phyloP scores from a whole-genome alignment of 2,113 vertebrate genomes.

The Ranitomeya imitator region DNA sequence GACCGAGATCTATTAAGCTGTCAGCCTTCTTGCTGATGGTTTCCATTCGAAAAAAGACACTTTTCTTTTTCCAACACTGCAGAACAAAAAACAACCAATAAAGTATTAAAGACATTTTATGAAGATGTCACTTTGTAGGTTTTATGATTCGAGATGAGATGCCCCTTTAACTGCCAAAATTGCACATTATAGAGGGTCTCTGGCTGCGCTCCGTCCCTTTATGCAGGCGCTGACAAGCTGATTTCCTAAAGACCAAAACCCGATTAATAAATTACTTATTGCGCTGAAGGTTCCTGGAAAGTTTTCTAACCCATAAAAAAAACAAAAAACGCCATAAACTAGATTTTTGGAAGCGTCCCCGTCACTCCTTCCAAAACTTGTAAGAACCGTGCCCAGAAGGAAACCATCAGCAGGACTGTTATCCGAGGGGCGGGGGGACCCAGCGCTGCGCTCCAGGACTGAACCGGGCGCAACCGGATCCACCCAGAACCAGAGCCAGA shows the following conservation, averaged over 20 bases:
- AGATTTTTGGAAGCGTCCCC: not conserved
- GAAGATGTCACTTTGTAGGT: not conserved
- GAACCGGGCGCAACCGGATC: not conserved
- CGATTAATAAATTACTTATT: constrained; percentile 45
- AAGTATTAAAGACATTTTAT: not conserved
- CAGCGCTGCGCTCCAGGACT: not conserved
- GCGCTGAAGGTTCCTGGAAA: constrained; percentile 21
- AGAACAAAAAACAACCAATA: not conserved
- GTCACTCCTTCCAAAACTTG: not conserved
- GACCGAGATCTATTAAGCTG: not conserved
- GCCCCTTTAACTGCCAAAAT: too few relatives aligned
- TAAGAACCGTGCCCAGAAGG: not conserved
- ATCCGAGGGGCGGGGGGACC: not conserved
- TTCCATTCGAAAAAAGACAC: not conserved
- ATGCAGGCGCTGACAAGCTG: not conserved
- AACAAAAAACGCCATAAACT: not conserved
- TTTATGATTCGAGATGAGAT: too few relatives aligned
- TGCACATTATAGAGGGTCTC: not conserved
- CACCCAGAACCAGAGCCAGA: not conserved
- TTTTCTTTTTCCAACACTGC: not conserved
- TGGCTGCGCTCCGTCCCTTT: not conserved
- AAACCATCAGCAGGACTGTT: too few relatives aligned
- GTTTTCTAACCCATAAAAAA: not conserved
- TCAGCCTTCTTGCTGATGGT: not conserved
- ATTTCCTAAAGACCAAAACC: not conserved